phyloP scores from a whole-genome alignment of 2,888 invertebrate genomes.

The Trachelus tabidus region DNA sequence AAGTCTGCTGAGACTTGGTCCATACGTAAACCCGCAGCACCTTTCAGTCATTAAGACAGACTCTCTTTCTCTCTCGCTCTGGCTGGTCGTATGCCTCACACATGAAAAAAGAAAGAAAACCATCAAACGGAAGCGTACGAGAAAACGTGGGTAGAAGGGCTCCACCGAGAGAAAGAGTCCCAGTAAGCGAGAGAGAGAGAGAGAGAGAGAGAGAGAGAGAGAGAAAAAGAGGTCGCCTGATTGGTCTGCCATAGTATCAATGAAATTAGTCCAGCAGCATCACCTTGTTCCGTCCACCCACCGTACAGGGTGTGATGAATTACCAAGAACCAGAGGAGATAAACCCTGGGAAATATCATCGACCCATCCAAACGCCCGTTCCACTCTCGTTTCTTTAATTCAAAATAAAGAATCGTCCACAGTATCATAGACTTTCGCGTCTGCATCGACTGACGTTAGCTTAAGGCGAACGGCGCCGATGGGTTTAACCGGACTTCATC shows the following conservation, averaged over 20 bases:
- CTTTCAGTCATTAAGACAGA: neutral
- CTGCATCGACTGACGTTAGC: neutral
- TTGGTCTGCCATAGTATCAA: slow-evolving; percentile 19
- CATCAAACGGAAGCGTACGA: neutral
- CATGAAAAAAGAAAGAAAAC: neutral
- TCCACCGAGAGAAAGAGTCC: neutral
- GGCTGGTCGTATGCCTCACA: neutral
- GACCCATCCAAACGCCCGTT: neutral
- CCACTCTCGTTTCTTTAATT: neutral
- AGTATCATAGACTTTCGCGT: slow-evolving; percentile 21
- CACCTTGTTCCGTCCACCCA: slow-evolving; percentile 21
- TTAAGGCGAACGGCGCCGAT: slow-evolving; percentile 8
- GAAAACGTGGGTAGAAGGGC: neutral
- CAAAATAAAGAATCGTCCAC: neutral
- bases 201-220: too few species aligned
- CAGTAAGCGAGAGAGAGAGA: neutral
- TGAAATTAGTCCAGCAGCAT: slow-evolving; percentile 18
- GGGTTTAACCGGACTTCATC: neutral
- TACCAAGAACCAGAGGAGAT: slow-evolving; percentile 8
- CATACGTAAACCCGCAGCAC: neutral
- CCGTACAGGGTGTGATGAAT: slow-evolving; percentile 18
- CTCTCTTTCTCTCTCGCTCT: neutral
- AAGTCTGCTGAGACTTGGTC: neutral
- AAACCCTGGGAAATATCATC: slow-evolving; percentile 13
- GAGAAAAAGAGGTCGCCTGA: neutral